These are phyloP conservation scores for Bombus superbus DNA, from an alignment of 1,140 invertebrate genomes.

Conservation along the genomic window DNA sequence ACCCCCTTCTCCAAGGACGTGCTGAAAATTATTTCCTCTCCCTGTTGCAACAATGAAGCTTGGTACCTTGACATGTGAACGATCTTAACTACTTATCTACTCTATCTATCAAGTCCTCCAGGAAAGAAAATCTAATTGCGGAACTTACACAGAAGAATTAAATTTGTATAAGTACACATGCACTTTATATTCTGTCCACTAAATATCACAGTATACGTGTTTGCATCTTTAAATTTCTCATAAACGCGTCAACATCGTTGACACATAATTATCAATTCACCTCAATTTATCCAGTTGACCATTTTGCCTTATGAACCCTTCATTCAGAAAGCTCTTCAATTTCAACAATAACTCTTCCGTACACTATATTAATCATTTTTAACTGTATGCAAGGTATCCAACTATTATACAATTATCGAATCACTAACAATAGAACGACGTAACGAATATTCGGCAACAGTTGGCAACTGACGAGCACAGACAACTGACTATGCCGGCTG, in stretches of 20 bases:
- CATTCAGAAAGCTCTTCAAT: no score
- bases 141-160: no score
- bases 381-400: not conserved
- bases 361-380: no score
- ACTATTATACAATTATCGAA: not conserved
- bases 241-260: not conserved
- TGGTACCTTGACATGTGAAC: constrained; percentile 14
- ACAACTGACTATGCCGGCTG: constrained; percentile 65
- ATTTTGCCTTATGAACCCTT: no score
- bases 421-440: not conserved
- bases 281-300: no score
- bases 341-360: no score
- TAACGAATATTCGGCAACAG: constrained; percentile 45
- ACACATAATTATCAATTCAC: no score
- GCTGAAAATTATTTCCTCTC: constrained; percentile 67
- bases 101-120: not conserved
- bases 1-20: constrained; percentile 65
- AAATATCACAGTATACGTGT: no score
- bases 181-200: no score
- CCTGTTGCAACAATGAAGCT: constrained; percentile 58
- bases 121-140: no score
- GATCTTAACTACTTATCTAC: constrained; percentile 1
- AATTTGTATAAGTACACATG: no score
- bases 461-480: constrained; percentile 43
- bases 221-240: no score